A percentile compares a stretch with the other conserved stretches of the same genome.
Conservation (phyloP, 2,113 vertebrate species). For the Gnathonemus echidnorhynchus region DNA sequence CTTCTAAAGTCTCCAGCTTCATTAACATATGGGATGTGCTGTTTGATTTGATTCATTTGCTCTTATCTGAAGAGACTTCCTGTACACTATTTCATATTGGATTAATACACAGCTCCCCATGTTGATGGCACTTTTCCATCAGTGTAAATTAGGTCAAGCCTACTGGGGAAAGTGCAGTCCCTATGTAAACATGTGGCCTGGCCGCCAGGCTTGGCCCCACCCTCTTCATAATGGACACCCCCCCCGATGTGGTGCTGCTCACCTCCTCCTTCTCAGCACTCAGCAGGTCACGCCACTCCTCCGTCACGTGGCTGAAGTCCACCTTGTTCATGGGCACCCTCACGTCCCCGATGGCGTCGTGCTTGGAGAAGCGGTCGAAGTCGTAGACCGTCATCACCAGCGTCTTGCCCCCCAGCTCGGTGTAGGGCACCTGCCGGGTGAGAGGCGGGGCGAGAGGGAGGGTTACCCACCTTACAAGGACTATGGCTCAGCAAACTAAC, state of each 20-base stretch:
- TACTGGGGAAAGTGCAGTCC: not conserved
- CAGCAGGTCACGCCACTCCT: slow-evolving; percentile 92
- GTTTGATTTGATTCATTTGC: not conserved
- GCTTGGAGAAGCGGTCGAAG: slow-evolving; percentile 94
- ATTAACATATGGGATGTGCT: not conserved
- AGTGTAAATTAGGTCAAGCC: not conserved
- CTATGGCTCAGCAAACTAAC: not conserved
- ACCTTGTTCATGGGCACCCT: slow-evolving; percentile 90
- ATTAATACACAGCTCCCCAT: not conserved
- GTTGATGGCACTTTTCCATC: not conserved
- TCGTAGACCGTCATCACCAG: slow-evolving; percentile 91
- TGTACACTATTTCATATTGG: not conserved
- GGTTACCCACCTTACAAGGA: not conserved
- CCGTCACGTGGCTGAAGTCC: slow-evolving; percentile 90
- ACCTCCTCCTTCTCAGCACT: slow-evolving; percentile 98
- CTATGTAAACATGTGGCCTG: not conserved
- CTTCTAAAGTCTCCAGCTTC: not conserved
- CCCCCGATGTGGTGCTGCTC: slow-evolving; percentile 29
- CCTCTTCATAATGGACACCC: not conserved
- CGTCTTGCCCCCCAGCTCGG: slow-evolving; percentile 88
- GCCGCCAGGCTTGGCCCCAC: not conserved
- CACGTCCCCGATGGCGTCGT: slow-evolving; percentile 89
- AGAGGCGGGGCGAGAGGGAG: not conserved
- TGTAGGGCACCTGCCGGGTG: slow-evolving; percentile 71
- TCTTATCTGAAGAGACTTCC: not conserved